Evolutionary conservation across 2,888 invertebrate genomes (phyloP).

Genomic region (Prosapia bicincta): DNA sequence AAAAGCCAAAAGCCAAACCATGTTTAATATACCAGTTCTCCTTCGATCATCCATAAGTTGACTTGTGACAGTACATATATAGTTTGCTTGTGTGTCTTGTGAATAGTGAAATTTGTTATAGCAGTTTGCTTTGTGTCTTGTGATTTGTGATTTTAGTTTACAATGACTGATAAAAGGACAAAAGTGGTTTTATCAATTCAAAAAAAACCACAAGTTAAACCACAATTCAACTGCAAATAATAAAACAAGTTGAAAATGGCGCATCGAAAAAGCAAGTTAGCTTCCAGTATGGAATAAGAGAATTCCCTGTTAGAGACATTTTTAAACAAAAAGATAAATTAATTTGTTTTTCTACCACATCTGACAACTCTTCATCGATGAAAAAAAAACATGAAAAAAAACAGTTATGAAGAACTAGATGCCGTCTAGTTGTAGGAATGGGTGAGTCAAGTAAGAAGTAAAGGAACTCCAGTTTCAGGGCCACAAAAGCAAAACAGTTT

Average conservation of each 20-base stretch:
- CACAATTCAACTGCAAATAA: too few species aligned
- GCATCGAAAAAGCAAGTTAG: not conserved
- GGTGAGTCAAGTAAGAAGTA: not conserved
- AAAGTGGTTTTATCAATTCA: not conserved
- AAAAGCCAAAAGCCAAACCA: too few species aligned
- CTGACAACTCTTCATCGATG: not conserved
- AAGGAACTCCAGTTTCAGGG: not conserved
- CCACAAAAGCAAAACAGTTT: not conserved
- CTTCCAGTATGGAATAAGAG: not conserved
- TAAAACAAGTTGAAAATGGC: too few species aligned
- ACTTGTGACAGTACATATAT: too few species aligned
- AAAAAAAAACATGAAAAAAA: not conserved
- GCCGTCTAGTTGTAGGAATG: not conserved
- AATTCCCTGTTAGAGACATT: not conserved
- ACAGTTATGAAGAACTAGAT: not conserved
- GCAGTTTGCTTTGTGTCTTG: too few species aligned
- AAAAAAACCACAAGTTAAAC: not conserved
- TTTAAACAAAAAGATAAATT: not conserved
- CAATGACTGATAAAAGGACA: too few species aligned
- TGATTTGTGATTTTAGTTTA: too few species aligned
- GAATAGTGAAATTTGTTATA: too few species aligned
- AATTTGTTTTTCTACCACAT: not conserved
- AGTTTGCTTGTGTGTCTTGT: too few species aligned
- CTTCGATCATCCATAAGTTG: too few species aligned
- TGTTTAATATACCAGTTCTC: too few species aligned